Conservation (phyloP, 2,888 invertebrate species). For the Eudemis profundana region DNA sequence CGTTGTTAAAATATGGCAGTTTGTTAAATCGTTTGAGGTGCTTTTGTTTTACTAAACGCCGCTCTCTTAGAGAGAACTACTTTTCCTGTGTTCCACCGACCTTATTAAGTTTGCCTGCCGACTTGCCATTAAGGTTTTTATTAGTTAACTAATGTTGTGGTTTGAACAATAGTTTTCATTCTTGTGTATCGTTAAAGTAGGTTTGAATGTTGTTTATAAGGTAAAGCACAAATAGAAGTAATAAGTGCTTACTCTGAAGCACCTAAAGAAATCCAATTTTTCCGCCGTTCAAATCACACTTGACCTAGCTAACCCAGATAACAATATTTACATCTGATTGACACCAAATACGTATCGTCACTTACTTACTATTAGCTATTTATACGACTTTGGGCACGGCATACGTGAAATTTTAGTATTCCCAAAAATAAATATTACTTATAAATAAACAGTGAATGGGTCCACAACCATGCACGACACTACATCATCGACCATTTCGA, state of each 20-base stretch:
- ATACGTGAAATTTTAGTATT: neutral
- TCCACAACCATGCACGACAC: constrained; percentile 13
- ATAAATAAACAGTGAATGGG: constrained; percentile 2
- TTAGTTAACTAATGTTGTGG: constrained; percentile 1
- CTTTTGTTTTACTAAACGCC: constrained; percentile 82
- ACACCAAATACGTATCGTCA: too few species aligned
- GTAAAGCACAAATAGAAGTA: too few species aligned
- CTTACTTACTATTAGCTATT: too few species aligned
- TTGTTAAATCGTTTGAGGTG: constrained; percentile 81
- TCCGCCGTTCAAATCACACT: too few species aligned
- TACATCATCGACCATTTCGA: constrained; percentile 18
- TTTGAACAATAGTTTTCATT: constrained; percentile 7
- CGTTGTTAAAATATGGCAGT: constrained; percentile 86
- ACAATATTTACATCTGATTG: too few species aligned
- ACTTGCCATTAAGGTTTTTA: constrained; percentile 39
- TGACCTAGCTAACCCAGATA: too few species aligned
- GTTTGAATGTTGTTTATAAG: neutral
- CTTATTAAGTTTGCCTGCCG: constrained; percentile 52
- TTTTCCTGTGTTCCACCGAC: constrained; percentile 67
- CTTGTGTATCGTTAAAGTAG: neutral
- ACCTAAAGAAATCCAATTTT: too few species aligned
- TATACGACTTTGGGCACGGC: neutral
- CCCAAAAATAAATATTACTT: neutral
- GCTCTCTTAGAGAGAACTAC: constrained; percentile 68
- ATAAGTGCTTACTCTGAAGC: too few species aligned